Evolutionary conservation across 1,140 invertebrate species (phyloP).

Genomic region (Tribolium castaneum): DNA sequence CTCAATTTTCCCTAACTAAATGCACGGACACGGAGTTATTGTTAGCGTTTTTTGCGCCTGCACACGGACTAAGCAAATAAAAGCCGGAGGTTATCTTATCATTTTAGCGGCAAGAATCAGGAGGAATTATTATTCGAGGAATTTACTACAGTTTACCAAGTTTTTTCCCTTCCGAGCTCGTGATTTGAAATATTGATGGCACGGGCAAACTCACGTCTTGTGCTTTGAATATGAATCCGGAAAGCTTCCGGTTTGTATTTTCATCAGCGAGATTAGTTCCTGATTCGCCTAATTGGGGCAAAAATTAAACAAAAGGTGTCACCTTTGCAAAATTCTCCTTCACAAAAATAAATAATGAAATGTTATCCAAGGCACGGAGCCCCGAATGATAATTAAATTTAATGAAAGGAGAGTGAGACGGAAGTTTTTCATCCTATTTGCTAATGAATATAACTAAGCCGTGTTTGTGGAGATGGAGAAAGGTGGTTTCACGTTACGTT

Average conservation of each 20-base stretch:
- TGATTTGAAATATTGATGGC: constrained; percentile 36
- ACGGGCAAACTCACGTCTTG: constrained; percentile 4
- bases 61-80: neutral
- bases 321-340: neutral
- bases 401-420: constrained; percentile 26
- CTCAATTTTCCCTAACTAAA: neutral
- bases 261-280: neutral
- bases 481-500: constrained; percentile 14
- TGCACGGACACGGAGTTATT: constrained; percentile 2
- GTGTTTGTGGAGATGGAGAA: neutral
- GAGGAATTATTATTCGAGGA: constrained; percentile 12
- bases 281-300: neutral
- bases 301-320: neutral
- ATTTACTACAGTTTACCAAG: constrained; percentile 21
- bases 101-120: neutral
- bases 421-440: constrained; percentile 27
- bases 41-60: neutral
- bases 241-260: neutral
- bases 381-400: constrained; percentile 26
- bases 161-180: constrained; percentile 12
- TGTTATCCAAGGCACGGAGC: neutral
- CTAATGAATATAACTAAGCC: constrained; percentile 27
- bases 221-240: constrained; percentile 22
- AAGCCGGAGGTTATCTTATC: neutral
- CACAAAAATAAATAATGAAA: constrained; percentile 26